A percentile compares a stretch with the other conserved stretches of the same genome.
Evolutionary conservation across 2,797 vertebrate genomes (phyloP).

Genomic region (Saguinus oedipus): DNA sequence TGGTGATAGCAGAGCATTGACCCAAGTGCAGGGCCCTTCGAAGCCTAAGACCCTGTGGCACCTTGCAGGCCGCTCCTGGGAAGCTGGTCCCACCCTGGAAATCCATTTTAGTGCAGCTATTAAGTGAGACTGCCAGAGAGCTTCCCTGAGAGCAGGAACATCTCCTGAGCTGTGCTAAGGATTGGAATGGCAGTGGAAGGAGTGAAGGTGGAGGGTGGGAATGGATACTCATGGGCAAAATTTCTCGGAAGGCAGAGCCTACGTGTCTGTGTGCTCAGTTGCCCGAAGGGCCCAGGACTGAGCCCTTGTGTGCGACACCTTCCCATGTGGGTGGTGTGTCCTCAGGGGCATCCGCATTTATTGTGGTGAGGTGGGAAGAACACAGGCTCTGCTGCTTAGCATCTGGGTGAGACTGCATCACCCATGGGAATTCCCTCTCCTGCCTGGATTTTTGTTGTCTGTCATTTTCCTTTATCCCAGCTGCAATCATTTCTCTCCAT

Average conservation of each 20-base stretch:
- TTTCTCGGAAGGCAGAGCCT: neutral
- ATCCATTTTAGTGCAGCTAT: neutral
- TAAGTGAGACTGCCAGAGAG: neutral
- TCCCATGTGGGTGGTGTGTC: neutral
- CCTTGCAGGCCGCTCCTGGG: neutral
- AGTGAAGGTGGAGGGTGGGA: neutral
- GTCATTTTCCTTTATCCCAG: neutral
- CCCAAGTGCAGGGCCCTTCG: neutral
- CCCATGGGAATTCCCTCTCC: neutral
- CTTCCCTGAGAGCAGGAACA: neutral
- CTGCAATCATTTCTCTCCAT: neutral
- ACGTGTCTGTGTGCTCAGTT: neutral
- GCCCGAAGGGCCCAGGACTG: neutral
- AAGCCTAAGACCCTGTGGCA: neutral
- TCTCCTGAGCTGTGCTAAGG: neutral
- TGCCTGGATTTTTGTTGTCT: neutral
- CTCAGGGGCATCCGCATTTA: neutral
- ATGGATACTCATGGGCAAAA: neutral
- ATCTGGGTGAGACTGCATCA: neutral
- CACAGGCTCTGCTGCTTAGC: neutral
- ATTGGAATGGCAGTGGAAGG: neutral
- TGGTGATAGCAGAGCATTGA: neutral
- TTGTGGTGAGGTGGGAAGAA: neutral
- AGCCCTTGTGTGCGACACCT: neutral
- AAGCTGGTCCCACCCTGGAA: neutral